Evolutionary conservation across 1,140 invertebrate genomes (phyloP), one percentile per base, ranked within the genome.

Genomic region (Platyscapa corneri): DNA sequence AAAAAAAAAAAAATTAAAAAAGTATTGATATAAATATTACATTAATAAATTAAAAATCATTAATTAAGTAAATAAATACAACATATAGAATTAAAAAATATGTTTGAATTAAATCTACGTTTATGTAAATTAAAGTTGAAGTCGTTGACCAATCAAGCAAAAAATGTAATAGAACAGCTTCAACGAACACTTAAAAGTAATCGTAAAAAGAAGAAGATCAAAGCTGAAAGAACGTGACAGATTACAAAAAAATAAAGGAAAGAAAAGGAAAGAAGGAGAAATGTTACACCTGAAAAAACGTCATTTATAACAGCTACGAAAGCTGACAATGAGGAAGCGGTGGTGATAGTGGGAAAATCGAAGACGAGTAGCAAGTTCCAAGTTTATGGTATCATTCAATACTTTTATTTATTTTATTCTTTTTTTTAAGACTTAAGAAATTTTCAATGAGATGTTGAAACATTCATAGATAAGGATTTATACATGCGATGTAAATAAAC

Each of bases 381-480:
- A 72, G 65, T 74, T 82, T 82, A 56, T 74, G 34, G 70, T 82
- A 70, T 53, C 42, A 64, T 49, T 5, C 49, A 27, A 20, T 56
- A 49, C 42, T 37, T 74, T 39, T 82, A 34, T 82, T 81, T n/a
- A 56, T 56, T 82, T 82, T 72, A 32, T 56, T 56, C 49, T 37
- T 56, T n/a, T 74, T 74, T 49, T 39, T 37, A 30, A 74, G 65
- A 32, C 67, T 70, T 42, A 30, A 53, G 42, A 72, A 72, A 56
- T 82, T 56, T 82, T 75, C 70, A 32, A 53, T 64, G 37, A 20
- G 8, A 39, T 42, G 37, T 5, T 42, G 7, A 23, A 42, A 75
- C 74, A 65, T 37, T 37, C 14, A n/a, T 76, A 83, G 82, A 83
- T 83, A 83, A 83, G 74, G 74, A 83, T 83, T 83, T 83, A 83